Base-by-base conservation (phyloP, 2,888 invertebrate species). In the Lydus trimaculatus region DNA sequence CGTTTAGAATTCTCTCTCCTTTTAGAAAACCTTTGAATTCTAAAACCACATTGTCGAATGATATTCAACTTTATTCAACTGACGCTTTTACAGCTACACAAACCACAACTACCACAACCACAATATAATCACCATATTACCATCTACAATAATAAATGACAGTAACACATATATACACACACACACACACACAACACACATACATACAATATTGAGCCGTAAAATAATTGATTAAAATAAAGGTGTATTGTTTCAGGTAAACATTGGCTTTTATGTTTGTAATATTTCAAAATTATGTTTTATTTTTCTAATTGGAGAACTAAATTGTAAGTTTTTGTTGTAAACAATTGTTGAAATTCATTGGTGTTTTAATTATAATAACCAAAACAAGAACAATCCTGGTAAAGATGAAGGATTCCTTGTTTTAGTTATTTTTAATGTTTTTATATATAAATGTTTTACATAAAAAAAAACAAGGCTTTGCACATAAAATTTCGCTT, bases 41-140 rank as follows among this genome's bases (percentile, higher is more conserved):
- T 39, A 43, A 61, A 61, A 33, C 20, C 64, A 31, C 58, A 69
- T 69, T 69, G 69, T 69, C 62, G 62, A 65, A 69, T 65, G 64
- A 61, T 8, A 36, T 58, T 65, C 61, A 56, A 56, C 56, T 56
- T 33, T 43, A 56, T 56, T 56, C 56, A 56, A 25, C 43, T 17
- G 43, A 20, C 25, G 23, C 2, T 25, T 25, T 13, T 4, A 25
- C 4, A n/a, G 1, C 25, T 56, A 20, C 3, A 25, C 4, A 13
- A 25, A 56, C 56, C 25, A 25, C 56, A 9, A 56, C n/a, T n/a
- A n/a, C 20, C 23, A 23, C 52, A 23, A 23, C 13, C 56, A 56
- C 56, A 25, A 25, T 56, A 20, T 9, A 48, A 20, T 48, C 48
- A 20, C 11, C 11, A 48, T 7, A 52, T 6, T 43, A 43, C 6